Evolutionary conservation across 2,888 invertebrate species (phyloP).

Genomic region (Drosophila nr. fundita): DNA sequence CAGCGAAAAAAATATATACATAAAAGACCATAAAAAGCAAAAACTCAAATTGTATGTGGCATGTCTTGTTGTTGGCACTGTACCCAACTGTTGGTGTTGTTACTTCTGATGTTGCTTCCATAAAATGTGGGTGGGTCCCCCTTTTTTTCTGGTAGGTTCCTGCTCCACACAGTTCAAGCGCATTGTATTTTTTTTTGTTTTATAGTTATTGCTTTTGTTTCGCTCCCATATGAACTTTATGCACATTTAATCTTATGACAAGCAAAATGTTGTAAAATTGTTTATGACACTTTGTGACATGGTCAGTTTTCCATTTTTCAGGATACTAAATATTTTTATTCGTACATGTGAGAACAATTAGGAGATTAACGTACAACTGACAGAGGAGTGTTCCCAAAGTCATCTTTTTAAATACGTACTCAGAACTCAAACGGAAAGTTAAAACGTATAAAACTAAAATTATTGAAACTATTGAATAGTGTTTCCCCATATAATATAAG

Average conservation of each 20-base stretch:
- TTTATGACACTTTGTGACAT: constrained; percentile 76
- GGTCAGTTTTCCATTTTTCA: constrained; percentile 70
- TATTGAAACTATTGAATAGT: not conserved
- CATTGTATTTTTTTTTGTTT: constrained; percentile 76
- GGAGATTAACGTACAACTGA: constrained; percentile 25
- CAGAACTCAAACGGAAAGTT: not conserved
- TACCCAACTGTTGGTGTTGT: constrained; percentile 33
- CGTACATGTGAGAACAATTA: constrained; percentile 29
- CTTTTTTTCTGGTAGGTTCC: constrained; percentile 22
- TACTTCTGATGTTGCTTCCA: constrained; percentile 35
- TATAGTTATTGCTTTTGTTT: constrained; percentile 80
- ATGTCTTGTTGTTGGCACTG: constrained; percentile 45
- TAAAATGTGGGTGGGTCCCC: constrained; percentile 48
- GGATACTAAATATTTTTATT: constrained; percentile 29
- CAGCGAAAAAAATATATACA: constrained; percentile 22
- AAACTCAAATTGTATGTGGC: constrained; percentile 51
- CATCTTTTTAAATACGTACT: not conserved
- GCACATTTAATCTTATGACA: constrained; percentile 80
- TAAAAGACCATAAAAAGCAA: constrained; percentile 42
- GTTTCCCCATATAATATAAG: not conserved
- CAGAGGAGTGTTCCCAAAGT: constrained; percentile 21
- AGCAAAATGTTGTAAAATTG: constrained; percentile 77
- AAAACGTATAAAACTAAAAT: not conserved
- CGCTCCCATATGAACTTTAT: constrained; percentile 58
- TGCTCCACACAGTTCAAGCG: constrained; percentile 59